Evolutionary conservation across 2,888 invertebrate species (phyloP).

Genomic region (Hirtodrosophila confusa): DNA sequence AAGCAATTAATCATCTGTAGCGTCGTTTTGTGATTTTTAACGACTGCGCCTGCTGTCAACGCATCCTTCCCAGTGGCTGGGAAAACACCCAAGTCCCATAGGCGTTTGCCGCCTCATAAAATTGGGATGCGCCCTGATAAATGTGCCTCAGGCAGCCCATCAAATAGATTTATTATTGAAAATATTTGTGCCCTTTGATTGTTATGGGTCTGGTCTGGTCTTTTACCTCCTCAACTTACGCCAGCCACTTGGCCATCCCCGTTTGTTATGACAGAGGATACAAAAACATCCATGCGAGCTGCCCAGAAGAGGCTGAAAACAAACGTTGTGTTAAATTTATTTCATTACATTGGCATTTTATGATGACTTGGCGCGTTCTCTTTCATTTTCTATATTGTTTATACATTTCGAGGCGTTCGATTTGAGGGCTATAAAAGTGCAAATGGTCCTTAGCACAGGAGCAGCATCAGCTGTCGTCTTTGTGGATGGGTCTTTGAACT

Average conservation of each 20-base stretch:
- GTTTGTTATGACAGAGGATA: slow-evolving; percentile 58
- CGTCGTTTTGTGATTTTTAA: slow-evolving; percentile 79
- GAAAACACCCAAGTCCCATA: slow-evolving; percentile 31
- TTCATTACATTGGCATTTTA: slow-evolving; percentile 73
- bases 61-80: slow-evolving; percentile 41
- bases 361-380: slow-evolving; percentile 65
- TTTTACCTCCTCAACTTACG: slow-evolving; percentile 2
- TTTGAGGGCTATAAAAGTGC: slow-evolving; percentile 66
- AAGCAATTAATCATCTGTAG: slow-evolving; percentile 79
- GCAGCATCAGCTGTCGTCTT: slow-evolving; percentile 56
- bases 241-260: neutral
- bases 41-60: slow-evolving; percentile 75
- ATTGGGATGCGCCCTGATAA: slow-evolving; percentile 63
- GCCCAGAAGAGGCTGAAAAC: slow-evolving; percentile 35
- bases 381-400: slow-evolving; percentile 51
- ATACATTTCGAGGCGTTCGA: slow-evolving; percentile 59
- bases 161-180: slow-evolving; percentile 81
- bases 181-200: slow-evolving; percentile 74
- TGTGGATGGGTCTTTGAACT: slow-evolving; percentile 58
- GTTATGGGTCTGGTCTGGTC: slow-evolving; percentile 47
- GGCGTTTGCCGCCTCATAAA: slow-evolving; percentile 53
- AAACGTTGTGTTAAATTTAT: slow-evolving; percentile 75
- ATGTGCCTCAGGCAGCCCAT: slow-evolving; percentile 59
- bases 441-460: slow-evolving; percentile 60
- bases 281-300: neutral